A percentile compares a stretch with the other conserved stretches of the same genome.
phyloP scores from a whole-genome alignment of 2,888 invertebrate species.

The Hypselothyrea guttata region DNA sequence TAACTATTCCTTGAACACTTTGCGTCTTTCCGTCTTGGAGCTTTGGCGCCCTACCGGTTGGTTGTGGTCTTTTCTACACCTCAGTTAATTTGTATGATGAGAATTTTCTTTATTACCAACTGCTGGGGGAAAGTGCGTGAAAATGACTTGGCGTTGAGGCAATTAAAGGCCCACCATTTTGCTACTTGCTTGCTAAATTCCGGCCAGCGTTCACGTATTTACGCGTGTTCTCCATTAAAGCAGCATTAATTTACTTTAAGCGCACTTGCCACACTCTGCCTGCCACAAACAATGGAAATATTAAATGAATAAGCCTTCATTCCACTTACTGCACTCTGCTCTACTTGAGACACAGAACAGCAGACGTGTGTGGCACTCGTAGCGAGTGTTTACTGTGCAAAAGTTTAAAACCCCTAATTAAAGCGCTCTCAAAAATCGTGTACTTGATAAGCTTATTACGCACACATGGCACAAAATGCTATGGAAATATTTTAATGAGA shows the following conservation, averaged over 20 bases:
- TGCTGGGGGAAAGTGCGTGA: slow-evolving; percentile 41
- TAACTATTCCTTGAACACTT: too few species aligned
- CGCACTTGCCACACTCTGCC: slow-evolving; percentile 30
- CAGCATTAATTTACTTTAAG: slow-evolving; percentile 56
- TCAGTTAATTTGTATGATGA: slow-evolving; percentile 52
- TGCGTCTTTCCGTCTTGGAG: slow-evolving; percentile 14
- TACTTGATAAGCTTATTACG: neutral
- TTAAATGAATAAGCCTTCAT: slow-evolving; percentile 45
- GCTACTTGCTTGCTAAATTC: too few species aligned
- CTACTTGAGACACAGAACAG: slow-evolving; percentile 26
- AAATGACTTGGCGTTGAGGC: slow-evolving; percentile 44
- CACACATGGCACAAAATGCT: too few species aligned
- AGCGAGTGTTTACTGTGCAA: slow-evolving; percentile 11
- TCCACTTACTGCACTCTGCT: slow-evolving; percentile 9
- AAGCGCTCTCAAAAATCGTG: slow-evolving; percentile 3
- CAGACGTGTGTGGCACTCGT: slow-evolving; percentile 5
- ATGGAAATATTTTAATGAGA: too few species aligned
- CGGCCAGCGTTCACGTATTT: slow-evolving; percentile 42
- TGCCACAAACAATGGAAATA: slow-evolving; percentile 52
- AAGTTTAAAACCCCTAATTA: slow-evolving; percentile 23
- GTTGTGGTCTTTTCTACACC: slow-evolving; percentile 42
- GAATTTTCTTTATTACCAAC: slow-evolving; percentile 44
- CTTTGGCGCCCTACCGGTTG: too few species aligned
- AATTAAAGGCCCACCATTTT: slow-evolving; percentile 44
- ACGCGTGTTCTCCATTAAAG: slow-evolving; percentile 66